A percentile compares a stretch with the other conserved stretches of the same genome.
These are phyloP conservation scores for Eucera pruinosa DNA, from an alignment of 2,888 invertebrate species.

Conservation along the genomic window DNA sequence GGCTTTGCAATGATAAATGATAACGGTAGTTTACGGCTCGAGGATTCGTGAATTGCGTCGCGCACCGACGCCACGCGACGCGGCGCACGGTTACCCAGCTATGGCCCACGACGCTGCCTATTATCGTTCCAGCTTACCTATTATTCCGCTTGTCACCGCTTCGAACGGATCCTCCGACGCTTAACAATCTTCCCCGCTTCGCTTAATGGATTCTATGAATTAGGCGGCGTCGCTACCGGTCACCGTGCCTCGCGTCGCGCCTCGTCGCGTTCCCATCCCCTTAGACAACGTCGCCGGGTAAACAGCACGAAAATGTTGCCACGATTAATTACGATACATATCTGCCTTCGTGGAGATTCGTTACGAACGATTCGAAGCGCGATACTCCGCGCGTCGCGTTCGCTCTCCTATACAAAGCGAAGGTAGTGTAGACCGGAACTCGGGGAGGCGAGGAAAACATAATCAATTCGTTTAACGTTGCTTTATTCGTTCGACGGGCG, in stretches of 20 bases:
- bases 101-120: slow-evolving; percentile 35
- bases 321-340: slow-evolving; percentile 47
- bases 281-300: no score
- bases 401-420: no score
- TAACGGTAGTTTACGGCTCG: slow-evolving; percentile 11
- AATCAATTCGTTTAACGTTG: no score
- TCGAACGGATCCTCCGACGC: slow-evolving; percentile 24
- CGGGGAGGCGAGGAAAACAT: no score
- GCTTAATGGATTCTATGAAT: slow-evolving; percentile 66
- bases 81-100: not conserved
- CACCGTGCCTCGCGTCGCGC: no score
- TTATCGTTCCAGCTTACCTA: slow-evolving; percentile 49
- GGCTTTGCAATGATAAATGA: slow-evolving; percentile 1
- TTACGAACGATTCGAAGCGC: not conserved
- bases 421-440: no score
- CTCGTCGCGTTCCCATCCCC: no score
- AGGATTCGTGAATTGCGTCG: not conserved
- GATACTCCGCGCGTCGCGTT: no score
- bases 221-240: slow-evolving; percentile 40
- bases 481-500: no score
- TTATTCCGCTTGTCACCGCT: slow-evolving; percentile 54
- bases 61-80: not conserved
- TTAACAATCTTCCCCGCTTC: slow-evolving; percentile 41
- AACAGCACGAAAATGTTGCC: not conserved
- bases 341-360: not conserved